Evolutionary conservation across 2,113 vertebrate genomes (phyloP).

Genomic region (Melanerpes formicivorus): DNA sequence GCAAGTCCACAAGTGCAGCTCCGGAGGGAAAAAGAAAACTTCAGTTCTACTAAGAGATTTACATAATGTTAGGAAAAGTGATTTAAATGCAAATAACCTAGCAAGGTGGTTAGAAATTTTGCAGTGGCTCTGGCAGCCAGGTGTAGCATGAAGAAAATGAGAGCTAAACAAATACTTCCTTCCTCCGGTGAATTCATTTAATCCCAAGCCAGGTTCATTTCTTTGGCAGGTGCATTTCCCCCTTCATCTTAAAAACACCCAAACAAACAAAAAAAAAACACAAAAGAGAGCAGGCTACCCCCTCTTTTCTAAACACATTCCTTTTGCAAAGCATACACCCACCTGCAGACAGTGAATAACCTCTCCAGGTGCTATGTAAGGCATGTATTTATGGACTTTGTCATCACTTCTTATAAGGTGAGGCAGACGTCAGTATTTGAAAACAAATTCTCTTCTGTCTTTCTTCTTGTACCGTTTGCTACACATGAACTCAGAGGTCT

Average conservation of each 20-base stretch:
- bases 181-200: conserved; percentile 43
- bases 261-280: not conserved
- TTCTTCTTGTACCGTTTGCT: not conserved
- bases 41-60: conserved; percentile 64
- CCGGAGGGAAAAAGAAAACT: conserved; percentile 49
- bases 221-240: conserved; percentile 46
- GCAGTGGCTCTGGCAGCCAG: conserved; percentile 53
- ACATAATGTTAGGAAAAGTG: conserved; percentile 75
- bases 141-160: conserved; percentile 55
- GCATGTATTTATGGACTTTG: not conserved
- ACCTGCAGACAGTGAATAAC: not conserved
- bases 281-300: not conserved
- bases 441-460: not conserved
- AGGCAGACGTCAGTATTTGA: not conserved
- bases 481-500: not conserved
- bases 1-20: not conserved
- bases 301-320: not conserved
- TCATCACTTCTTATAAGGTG: not conserved
- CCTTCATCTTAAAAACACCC: not conserved
- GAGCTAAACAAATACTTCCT: conserved; percentile 64
- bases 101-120: conserved; percentile 57
- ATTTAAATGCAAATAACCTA: conserved; percentile 80
- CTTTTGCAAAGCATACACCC: not conserved
- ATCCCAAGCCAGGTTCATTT: conserved; percentile 29
- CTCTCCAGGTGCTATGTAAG: not conserved